A percentile compares a stretch with the other conserved stretches of the same genome.
These are phyloP conservation scores for Lasioglossum vierecki DNA, from an alignment of 2,888 invertebrate genomes.

Conservation along the genomic window DNA sequence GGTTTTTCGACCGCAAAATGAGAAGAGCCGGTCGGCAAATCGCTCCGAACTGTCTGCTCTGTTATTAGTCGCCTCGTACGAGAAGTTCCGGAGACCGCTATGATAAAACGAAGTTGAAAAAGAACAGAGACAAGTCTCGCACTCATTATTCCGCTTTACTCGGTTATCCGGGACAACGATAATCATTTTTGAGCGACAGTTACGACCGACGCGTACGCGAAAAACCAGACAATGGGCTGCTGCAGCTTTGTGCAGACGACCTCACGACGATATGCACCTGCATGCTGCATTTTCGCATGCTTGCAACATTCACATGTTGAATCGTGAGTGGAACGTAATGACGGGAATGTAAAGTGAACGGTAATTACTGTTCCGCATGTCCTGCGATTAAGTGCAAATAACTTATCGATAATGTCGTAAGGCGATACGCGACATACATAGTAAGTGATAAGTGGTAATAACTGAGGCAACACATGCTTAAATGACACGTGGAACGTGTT, in stretches of 20 bases:
- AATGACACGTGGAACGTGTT: slow-evolving; percentile 10
- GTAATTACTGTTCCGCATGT: slow-evolving; percentile 1
- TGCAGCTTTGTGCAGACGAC: slow-evolving; percentile 17
- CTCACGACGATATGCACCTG: background rate
- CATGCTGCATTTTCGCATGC: too few relatives aligned
- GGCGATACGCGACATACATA: background rate
- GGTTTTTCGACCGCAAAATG: slow-evolving; percentile 68
- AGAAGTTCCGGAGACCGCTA: slow-evolving; percentile 25
- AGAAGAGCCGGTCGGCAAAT: slow-evolving; percentile 56
- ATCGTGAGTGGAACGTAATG: background rate
- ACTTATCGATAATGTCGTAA: slow-evolving; percentile 9
- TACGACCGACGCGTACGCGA: slow-evolving; percentile 43
- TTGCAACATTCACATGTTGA: background rate
- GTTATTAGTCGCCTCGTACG: slow-evolving; percentile 52
- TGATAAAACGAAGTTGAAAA: slow-evolving; percentile 14
- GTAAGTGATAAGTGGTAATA: background rate
- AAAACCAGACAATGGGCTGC: slow-evolving; percentile 31
- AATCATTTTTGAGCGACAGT: slow-evolving; percentile 63
- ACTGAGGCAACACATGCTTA: background rate
- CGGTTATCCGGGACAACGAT: slow-evolving; percentile 32
- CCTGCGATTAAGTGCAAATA: slow-evolving; percentile 5
- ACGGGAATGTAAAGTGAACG: background rate
- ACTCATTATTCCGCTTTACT: slow-evolving; percentile 37
- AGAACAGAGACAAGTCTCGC: background rate
- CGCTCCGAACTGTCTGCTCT: slow-evolving; percentile 49